Evolutionary conservation across 92 coral and sea anemone species (phyloP).

Genomic region (Blastomussa wellsi): DNA sequence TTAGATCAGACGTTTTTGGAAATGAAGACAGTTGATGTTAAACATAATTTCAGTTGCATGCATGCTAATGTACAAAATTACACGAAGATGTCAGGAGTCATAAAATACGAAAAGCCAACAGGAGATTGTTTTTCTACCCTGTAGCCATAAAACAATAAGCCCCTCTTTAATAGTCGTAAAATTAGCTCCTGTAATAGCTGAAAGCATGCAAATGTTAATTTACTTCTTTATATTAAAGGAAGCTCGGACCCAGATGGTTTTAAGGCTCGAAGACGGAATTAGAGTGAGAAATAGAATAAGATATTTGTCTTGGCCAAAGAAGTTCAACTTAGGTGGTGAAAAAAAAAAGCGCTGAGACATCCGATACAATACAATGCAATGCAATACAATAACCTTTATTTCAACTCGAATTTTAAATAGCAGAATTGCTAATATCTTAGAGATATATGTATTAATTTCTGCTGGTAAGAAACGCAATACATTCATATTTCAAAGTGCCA

Average conservation of each 20-base stretch:
- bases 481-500: no score
- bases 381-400: no score
- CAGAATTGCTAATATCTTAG: no score
- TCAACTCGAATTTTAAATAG: no score
- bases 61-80: background rate
- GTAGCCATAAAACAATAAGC: background rate
- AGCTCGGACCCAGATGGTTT: background rate
- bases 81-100: background rate
- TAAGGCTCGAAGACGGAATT: background rate
- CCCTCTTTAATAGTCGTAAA: background rate
- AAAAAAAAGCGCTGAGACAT: background rate
- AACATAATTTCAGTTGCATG: background rate
- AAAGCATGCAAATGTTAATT: background rate
- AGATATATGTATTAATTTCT: no score
- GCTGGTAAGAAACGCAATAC: no score
- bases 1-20: background rate
- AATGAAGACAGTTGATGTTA: background rate
- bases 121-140: background rate
- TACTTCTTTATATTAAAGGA: background rate
- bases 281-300: background rate
- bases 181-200: background rate
- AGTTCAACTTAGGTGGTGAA: background rate
- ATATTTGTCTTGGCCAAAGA: background rate
- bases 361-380: no score
- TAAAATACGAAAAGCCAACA: background rate